Evolutionary conservation across 2,888 invertebrate genomes (phyloP), one percentile per base, ranked within the genome.

Genomic region (Phorcus lineatus): DNA sequence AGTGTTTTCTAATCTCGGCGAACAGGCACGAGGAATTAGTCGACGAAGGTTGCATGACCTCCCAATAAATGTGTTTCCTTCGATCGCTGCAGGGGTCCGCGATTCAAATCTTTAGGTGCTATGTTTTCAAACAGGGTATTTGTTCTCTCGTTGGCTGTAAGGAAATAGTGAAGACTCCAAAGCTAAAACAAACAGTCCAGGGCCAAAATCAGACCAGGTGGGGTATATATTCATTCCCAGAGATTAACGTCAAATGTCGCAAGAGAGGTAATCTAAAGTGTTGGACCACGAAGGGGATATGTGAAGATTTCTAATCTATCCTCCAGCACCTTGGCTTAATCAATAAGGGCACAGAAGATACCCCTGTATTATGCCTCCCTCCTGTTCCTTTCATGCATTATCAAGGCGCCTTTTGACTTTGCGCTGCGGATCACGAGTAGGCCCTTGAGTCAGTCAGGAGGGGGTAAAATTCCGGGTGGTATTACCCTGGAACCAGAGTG

Each of bases 81-180:
- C 28, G 40, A 36, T 40, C 70, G 31, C 40, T 40, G 70, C 70
- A 36, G 70, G 70, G 70, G 70, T 70, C 70, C 31, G 36, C 19
- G 40, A 70, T 70, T 36, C 70, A 70, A 36, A 70, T 70, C 70
- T 70, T 40, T 70, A 36, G 70, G 70, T 70, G 70, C 70, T 36
- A 31, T 70, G 70, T 70, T 70, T 70, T 70, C 40, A 70, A 36
- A 70, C 70, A 40, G 19, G 36, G 36, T 36, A 70, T 40, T 70
- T 70, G 70, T 70, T 70, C 70, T 36, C 70, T 11, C 28, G 40
- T 31, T 36, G 36, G n/a, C 17, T 19, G 17, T 40, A 28, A 40
- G 36, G n/a, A 70, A 70, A 70, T 40, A 31, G 36, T 36, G 36
- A 31, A 19, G 70, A 19, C n/a, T 70, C 70, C 28, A 70, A 70